Evolutionary conservation across 2,113 vertebrate genomes (phyloP).

Genomic region (Catharus bicknelli): DNA sequence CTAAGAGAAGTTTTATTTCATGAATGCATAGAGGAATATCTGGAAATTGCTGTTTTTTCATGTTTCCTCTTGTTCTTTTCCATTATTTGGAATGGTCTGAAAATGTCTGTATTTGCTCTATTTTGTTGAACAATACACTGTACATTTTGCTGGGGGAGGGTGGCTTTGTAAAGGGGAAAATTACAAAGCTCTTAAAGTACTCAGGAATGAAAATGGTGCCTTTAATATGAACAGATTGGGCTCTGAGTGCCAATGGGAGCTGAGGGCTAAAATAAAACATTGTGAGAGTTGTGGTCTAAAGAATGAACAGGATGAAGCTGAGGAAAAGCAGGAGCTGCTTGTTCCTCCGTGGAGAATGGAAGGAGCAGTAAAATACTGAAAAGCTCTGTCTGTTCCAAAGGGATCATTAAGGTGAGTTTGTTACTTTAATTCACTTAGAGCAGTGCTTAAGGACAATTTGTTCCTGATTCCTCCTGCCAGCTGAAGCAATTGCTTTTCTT

Average conservation of each 20-base stretch:
- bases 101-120: neutral
- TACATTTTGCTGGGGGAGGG: neutral
- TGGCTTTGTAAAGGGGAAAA: neutral
- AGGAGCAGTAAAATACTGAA: neutral
- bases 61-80: neutral
- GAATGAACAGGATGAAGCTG: neutral
- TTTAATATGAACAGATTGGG: neutral
- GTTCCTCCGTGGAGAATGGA: neutral
- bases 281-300: neutral
- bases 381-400: neutral
- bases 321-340: neutral
- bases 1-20: neutral
- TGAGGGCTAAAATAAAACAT: neutral
- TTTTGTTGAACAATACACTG: neutral
- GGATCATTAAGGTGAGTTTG: slow-evolving; percentile 10
- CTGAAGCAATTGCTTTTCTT: slow-evolving; percentile 4
- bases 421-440: slow-evolving; percentile 38
- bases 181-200: neutral
- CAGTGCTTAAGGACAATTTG: slow-evolving; percentile 4
- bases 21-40: neutral
- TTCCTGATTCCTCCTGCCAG: neutral
- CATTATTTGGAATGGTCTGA: neutral
- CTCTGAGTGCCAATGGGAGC: neutral
- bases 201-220: neutral
- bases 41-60: neutral